phyloP scores from a whole-genome alignment of 92 coral and sea anemone species.

The Scolanthus callimorphus region DNA sequence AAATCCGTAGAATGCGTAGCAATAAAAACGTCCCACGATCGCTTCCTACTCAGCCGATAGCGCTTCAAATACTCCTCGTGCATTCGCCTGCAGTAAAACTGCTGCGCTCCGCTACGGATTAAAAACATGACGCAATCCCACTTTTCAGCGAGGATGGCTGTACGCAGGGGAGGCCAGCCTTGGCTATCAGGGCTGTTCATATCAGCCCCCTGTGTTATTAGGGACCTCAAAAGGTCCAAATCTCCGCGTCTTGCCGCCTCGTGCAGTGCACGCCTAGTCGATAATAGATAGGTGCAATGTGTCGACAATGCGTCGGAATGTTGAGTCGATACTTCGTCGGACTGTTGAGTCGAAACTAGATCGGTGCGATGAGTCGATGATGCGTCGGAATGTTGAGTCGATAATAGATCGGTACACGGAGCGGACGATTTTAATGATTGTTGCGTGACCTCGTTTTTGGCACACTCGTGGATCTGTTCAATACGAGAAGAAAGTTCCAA shows the following conservation, averaged over 20 bases:
- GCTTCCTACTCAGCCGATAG: constrained; percentile 1
- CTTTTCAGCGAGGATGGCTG: constrained; percentile 39
- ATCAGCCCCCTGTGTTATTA: constrained; percentile 17
- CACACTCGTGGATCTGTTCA: too few relatives aligned
- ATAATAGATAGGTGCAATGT: too few relatives aligned
- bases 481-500: too few relatives aligned
- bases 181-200: constrained; percentile 31
- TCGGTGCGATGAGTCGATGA: too few relatives aligned
- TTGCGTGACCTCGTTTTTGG: too few relatives aligned
- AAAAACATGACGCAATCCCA: constrained; percentile 35
- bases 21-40: neutral
- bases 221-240: constrained; percentile 3
- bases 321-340: too few relatives aligned
- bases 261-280: constrained; percentile 16
- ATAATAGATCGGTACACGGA: too few relatives aligned
- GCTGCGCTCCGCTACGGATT: constrained; percentile 29
- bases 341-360: too few relatives aligned
- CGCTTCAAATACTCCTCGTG: constrained; percentile 45
- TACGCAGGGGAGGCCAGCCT: constrained; percentile 59
- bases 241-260: constrained; percentile 10
- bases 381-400: too few relatives aligned
- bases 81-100: constrained; percentile 33
- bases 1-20: neutral
- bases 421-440: too few relatives aligned
- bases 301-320: too few relatives aligned